These are phyloP conservation scores for Beris chalybata DNA, from an alignment of 2,888 invertebrate species.

Conservation along the genomic window DNA sequence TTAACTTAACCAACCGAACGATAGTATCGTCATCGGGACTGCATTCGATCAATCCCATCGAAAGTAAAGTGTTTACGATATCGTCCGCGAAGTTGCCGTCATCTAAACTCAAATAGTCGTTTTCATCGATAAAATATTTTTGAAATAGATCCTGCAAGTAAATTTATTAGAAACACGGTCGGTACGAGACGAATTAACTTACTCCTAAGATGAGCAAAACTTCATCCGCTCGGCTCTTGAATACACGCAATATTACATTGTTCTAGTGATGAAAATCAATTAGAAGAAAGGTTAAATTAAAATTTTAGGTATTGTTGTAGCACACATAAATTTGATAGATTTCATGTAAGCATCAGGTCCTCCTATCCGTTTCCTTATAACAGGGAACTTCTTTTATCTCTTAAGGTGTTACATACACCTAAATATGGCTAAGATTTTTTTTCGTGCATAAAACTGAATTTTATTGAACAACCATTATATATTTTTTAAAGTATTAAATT, in stretches of 20 bases:
- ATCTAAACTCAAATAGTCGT: slow-evolving; percentile 12
- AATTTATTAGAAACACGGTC: neutral
- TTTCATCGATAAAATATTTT: slow-evolving; percentile 4
- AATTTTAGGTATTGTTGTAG: too few species aligned
- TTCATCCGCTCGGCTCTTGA: slow-evolving; percentile 10
- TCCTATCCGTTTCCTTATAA: too few species aligned
- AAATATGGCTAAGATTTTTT: too few species aligned
- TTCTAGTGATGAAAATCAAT: slow-evolving; percentile 6
- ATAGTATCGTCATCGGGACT: slow-evolving; percentile 14
- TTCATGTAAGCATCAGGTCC: too few species aligned
- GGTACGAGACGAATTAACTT: neutral
- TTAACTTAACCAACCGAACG: neutral
- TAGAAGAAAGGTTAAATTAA: too few species aligned
- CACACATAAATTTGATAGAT: too few species aligned
- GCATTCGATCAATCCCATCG: slow-evolving; percentile 14
- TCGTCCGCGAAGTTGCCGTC: slow-evolving; percentile 7
- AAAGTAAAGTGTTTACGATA: neutral
- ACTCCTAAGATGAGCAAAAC: slow-evolving; percentile 6
- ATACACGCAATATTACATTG: slow-evolving; percentile 8
- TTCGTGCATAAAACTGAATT: too few species aligned
- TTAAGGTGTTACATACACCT: too few species aligned
- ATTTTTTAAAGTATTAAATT: too few species aligned
- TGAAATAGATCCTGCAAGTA: slow-evolving; percentile 13
- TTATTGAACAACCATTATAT: too few species aligned
- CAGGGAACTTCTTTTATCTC: too few species aligned